Base-by-base conservation (phyloP, 2,113 vertebrate species). In the Rhinogobius similis region DNA sequence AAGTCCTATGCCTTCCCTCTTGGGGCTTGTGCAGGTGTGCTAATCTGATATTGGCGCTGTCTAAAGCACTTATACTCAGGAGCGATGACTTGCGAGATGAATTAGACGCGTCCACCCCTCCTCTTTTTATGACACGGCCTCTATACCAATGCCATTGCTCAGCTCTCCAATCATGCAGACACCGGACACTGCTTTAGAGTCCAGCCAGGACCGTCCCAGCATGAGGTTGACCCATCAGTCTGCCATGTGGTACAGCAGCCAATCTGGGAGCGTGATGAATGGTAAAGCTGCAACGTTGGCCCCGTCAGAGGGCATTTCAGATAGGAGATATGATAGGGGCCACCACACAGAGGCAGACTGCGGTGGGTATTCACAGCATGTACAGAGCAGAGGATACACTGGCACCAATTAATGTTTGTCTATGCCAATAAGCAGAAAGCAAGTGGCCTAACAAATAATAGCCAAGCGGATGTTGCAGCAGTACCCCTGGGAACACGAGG, bases 221-320 rank as follows among this genome's bases (percentile, higher is more conserved):
- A 59, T 87, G 88, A 82, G 89, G 89, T 83, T 89, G 87, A 91
- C 82, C 91, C 84, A 72, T 88, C 87, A 91, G 90, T 87, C 88
- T 90, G 85, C 64, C 62, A 67, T 18, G 67, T 87, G 79, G 84
- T 90, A 77, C 84, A 70, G 14, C 62, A 75, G 65, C 73, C 91
- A 87, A 82, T 92, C 92, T 91, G 86, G 87, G 80, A 88, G 88
- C 87, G 92, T 94, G 92, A 94, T 92, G 75, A 92, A 94, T 93
- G 89, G 89, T 90, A 55, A 91, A 89, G 83, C 81, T 82, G 88
- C 90, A 73, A 81, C 82, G 74, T 81, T 83, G 82, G 85, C 86
- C 82, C 88, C 91, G 92, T 92, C 89, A 85, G 90, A 87, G 87
- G 77, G 89, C 86, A 86, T 90, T 87, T 83, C 68, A 70, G 74